A percentile compares a stretch with the other conserved stretches of the same genome.
Conservation (phyloP, 2,797 vertebrate species). For the Halcyon leucocephala region DNA sequence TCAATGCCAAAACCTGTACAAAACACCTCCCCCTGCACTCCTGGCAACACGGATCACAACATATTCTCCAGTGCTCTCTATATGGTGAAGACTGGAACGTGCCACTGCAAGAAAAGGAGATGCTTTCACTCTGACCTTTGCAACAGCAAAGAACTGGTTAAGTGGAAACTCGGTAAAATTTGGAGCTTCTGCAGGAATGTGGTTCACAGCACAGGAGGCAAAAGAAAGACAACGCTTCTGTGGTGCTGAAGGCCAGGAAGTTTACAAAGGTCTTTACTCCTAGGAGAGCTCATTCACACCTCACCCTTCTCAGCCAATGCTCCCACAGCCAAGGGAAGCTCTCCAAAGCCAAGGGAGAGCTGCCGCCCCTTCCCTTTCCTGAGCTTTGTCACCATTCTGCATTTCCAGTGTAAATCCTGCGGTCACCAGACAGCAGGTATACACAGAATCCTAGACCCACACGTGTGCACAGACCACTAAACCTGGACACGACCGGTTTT, state of each 20-base stretch:
- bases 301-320: not conserved
- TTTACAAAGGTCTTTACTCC: not conserved
- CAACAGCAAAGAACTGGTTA: not conserved
- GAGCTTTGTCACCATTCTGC: not conserved
- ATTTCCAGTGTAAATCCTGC: fast-evolving
- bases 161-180: not conserved
- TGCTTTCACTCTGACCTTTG: not conserved
- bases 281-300: not conserved
- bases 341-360: fast-evolving
- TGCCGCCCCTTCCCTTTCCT: not conserved
- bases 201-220: not conserved
- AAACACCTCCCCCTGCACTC: not conserved
- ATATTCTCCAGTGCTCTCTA: not conserved
- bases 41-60: not conserved
- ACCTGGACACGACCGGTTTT: not conserved
- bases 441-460: not conserved
- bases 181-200: not conserved
- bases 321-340: not conserved
- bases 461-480: not conserved
- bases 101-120: not conserved
- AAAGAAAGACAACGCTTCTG: not conserved
- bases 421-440: not conserved
- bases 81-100: not conserved
- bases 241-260: not conserved
- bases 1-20: not conserved